A percentile compares a stretch with the other conserved stretches of the same genome.
Evolutionary conservation across 2,113 vertebrate species (phyloP).

Genomic region (Petrocephalus microphthalmus): DNA sequence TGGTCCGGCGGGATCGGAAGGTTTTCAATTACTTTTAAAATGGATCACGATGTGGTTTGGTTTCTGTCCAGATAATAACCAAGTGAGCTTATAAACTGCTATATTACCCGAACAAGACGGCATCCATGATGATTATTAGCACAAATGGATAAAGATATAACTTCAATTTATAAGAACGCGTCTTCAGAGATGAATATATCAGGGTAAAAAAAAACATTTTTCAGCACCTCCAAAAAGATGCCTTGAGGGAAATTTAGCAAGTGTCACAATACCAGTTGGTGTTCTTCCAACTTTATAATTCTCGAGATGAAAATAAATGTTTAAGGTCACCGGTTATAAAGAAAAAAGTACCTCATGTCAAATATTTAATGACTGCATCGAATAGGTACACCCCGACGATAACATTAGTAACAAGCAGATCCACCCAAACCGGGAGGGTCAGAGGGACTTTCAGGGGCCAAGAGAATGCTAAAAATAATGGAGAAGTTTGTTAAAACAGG

Average conservation of each 20-base stretch:
- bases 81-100: not conserved
- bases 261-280: not conserved
- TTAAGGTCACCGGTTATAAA: not conserved
- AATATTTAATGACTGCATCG: not conserved
- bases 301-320: not conserved
- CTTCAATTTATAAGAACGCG: not conserved
- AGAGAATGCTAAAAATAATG: too few species aligned
- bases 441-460: too few species aligned
- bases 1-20: not conserved
- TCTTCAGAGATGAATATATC: not conserved
- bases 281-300: not conserved
- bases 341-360: not conserved
- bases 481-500: too few species aligned
- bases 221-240: not conserved
- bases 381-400: not conserved
- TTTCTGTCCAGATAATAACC: not conserved
- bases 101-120: not conserved
- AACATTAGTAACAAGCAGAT: not conserved
- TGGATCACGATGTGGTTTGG: not conserved
- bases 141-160: not conserved
- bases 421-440: not conserved
- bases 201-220: not conserved
- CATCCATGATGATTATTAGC: not conserved
- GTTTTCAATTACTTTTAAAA: not conserved
- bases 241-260: not conserved